phyloP scores from a whole-genome alignment of 2,888 invertebrate genomes.

The Maniola hyperantus region DNA sequence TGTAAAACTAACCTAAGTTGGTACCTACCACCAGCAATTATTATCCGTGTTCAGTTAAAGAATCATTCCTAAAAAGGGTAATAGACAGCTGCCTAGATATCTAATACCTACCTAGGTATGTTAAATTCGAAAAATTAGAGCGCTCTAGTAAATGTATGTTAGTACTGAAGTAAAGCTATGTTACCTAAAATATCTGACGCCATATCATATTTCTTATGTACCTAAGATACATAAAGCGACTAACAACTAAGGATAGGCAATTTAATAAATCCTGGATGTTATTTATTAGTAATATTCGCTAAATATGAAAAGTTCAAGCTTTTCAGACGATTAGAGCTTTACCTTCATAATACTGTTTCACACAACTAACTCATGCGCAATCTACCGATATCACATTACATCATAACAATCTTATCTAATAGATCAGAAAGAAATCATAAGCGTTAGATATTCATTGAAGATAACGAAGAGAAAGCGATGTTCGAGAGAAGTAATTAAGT shows the following conservation, averaged over 20 bases:
- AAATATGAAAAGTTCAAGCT: no score
- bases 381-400: constrained; percentile 3
- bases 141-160: no score
- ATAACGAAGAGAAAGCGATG: constrained; percentile 17
- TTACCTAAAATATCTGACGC: no score
- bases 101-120: no score
- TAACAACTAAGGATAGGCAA: no score
- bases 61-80: background rate
- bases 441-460: constrained; percentile 12
- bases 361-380: background rate
- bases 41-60: background rate
- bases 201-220: no score
- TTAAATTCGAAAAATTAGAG: background rate
- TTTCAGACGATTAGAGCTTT: background rate
- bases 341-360: background rate
- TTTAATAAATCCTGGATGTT: no score
- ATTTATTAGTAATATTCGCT: no score
- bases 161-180: no score
- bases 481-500: constrained; percentile 16
- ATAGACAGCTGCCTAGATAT: no score
- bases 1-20: no score
- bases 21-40: background rate
- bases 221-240: no score
- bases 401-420: background rate
- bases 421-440: constrained; percentile 13